These are phyloP conservation scores for Apteryx owenii DNA, from an alignment of 2,113 vertebrate genomes.

Conservation along the genomic window DNA sequence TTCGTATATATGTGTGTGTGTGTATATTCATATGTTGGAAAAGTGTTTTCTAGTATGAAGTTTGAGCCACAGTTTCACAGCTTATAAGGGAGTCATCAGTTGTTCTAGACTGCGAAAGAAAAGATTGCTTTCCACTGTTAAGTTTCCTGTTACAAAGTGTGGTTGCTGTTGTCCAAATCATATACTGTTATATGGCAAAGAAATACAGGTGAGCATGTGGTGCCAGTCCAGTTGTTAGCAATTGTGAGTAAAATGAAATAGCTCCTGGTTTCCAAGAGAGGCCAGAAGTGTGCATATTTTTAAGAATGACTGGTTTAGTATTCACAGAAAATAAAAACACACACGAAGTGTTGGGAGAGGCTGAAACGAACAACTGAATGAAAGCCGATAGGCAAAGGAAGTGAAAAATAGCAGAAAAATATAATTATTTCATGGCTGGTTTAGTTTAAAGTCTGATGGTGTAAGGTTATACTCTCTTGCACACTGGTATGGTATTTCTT, in stretches of 20 bases:
- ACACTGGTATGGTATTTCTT: neutral
- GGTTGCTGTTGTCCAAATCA: neutral
- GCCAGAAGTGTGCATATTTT: neutral
- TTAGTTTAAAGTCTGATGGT: neutral
- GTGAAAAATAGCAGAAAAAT: neutral
- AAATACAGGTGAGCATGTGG: neutral
- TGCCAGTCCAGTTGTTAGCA: neutral
- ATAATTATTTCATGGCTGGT: neutral
- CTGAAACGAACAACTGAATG: neutral
- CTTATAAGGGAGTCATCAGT: neutral
- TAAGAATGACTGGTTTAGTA: neutral
- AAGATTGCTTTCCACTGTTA: neutral
- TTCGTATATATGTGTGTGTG: neutral
- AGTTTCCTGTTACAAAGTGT: neutral
- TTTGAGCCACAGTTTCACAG: neutral
- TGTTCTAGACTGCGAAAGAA: neutral
- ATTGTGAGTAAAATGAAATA: neutral
- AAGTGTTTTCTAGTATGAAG: neutral
- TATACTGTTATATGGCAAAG: neutral
- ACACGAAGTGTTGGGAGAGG: too few relatives aligned
- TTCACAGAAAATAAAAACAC: neutral
- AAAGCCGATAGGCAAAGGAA: neutral
- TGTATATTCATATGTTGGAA: neutral
- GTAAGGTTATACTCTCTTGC: accelerated
- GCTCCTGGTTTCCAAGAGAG: neutral